Percentiles rank a stretch among this genome's conserved stretches.
Evolutionary conservation across 2,113 vertebrate genomes (phyloP).

Genomic region (Ceyx cyanopectus): DNA sequence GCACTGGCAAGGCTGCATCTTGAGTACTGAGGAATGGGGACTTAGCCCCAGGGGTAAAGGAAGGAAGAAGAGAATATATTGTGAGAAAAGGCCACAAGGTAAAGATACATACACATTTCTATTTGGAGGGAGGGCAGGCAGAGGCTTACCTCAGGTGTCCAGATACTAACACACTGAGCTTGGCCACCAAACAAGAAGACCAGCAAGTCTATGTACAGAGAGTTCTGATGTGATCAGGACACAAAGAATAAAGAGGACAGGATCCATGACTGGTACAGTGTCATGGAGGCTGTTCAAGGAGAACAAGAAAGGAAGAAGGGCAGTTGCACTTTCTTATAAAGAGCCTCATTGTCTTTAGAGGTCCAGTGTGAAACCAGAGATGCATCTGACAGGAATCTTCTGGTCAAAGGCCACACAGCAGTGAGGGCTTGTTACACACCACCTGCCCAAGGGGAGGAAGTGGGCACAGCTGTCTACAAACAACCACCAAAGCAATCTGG

Average conservation of each 20-base stretch:
- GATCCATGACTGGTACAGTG: background rate
- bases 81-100: background rate
- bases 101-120: background rate
- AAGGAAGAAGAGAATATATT: background rate
- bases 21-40: background rate
- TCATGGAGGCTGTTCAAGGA: background rate
- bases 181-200: background rate
- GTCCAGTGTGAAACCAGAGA: background rate
- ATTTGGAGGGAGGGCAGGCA: background rate
- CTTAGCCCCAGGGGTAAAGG: background rate
- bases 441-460: background rate
- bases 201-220: background rate
- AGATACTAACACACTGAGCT: background rate
- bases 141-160: background rate
- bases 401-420: background rate
- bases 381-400: background rate
- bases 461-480: background rate
- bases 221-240: background rate
- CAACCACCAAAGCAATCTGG: background rate
- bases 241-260: background rate
- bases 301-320: background rate
- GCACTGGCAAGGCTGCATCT: background rate
- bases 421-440: background rate
- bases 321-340: background rate
- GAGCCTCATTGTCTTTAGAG: background rate